Conservation (phyloP, 2,888 invertebrate genomes). For the Himalopsyche japonica region DNA sequence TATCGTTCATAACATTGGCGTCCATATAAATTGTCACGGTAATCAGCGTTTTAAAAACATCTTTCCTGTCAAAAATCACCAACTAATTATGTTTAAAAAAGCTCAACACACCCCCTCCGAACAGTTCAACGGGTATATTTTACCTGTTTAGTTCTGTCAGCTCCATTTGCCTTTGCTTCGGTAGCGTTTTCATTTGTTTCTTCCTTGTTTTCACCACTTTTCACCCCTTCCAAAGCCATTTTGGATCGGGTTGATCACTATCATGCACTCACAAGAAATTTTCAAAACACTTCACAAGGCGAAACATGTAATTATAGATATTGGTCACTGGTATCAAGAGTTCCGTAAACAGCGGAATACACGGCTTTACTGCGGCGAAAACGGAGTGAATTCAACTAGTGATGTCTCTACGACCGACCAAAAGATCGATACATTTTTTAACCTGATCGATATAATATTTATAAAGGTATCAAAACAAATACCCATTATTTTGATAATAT, state of each 20-base stretch:
- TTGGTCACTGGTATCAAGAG: background rate
- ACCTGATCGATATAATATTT: background rate
- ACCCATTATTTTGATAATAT: too few species aligned
- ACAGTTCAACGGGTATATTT: background rate
- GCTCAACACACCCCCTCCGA: background rate
- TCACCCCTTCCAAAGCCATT: slow-evolving; percentile 28
- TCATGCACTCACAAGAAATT: slow-evolving; percentile 12
- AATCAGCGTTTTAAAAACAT: background rate
- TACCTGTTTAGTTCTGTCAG: slow-evolving; percentile 24
- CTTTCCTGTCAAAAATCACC: background rate
- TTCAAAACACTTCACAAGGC: slow-evolving; percentile 2
- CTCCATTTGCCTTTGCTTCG: slow-evolving; percentile 21
- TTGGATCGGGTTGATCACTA: background rate
- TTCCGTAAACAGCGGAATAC: background rate
- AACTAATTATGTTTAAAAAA: background rate
- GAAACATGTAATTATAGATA: background rate
- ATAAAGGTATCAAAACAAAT: too few species aligned
- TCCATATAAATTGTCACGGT: background rate
- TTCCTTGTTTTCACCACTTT: slow-evolving; percentile 14
- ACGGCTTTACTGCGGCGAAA: background rate
- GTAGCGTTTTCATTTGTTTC: slow-evolving; percentile 3
- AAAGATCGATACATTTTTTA: background rate
- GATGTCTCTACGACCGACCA: background rate
- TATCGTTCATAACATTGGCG: background rate
- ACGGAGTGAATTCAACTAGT: background rate